These are phyloP conservation scores for Trichechus manatus DNA, from an alignment of 2,113 vertebrate species.

Conservation along the genomic window DNA sequence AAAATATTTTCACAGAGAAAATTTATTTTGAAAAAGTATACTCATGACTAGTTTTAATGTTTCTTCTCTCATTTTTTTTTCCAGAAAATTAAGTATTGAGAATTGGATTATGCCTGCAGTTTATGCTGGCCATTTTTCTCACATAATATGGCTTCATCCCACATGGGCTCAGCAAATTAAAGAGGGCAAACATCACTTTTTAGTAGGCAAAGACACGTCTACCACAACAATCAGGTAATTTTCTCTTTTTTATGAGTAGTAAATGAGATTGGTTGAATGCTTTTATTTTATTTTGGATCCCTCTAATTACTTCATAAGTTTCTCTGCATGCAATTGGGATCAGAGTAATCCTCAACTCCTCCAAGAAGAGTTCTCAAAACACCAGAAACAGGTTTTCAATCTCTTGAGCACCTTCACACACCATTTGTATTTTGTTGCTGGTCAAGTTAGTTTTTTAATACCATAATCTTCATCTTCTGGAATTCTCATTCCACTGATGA, in stretches of 20 bases:
- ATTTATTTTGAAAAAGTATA: neutral
- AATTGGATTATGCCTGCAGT: constrained; percentile 99
- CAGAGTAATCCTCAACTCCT: neutral
- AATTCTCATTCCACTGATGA: neutral
- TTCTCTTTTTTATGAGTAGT: neutral
- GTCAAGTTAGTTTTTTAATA: constrained; percentile 8
- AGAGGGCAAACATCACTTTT: constrained; percentile 94
- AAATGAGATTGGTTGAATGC: neutral
- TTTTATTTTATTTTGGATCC: neutral
- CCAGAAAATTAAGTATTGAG: constrained; percentile 97
- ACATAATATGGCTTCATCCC: constrained; percentile 96
- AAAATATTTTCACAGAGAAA: constrained; percentile 51
- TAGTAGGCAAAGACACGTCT: constrained; percentile 93
- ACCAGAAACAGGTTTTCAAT: neutral
- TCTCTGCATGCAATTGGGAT: neutral
- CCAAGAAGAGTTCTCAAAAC: constrained; percentile 3
- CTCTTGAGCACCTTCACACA: neutral
- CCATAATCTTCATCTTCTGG: neutral
- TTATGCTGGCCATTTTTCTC: constrained; percentile 96
- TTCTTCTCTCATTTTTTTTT: constrained; percentile 61
- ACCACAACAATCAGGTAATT: constrained; percentile 98
- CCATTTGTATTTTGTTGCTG: neutral
- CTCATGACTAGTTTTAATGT: neutral
- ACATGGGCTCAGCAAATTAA: constrained; percentile 96
- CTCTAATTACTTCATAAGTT: neutral